phyloP scores from a whole-genome alignment of 2,888 invertebrate species.

The Epiblema foenella region DNA sequence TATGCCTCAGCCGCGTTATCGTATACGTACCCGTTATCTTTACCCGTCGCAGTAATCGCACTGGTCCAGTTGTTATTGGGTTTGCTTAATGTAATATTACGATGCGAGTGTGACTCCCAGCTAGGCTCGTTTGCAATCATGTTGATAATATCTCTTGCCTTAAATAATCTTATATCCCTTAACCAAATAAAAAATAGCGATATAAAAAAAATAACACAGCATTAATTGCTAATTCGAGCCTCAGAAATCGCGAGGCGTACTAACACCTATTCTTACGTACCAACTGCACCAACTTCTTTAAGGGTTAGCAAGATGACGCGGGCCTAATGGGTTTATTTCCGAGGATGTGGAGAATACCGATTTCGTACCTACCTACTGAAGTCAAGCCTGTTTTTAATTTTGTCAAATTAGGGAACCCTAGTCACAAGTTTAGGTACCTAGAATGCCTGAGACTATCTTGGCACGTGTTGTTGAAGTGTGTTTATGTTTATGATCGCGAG shows the following conservation, averaged over 20 bases:
- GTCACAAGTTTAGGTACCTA: conserved; percentile 17
- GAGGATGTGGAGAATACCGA: background rate
- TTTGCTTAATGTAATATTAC: conserved; percentile 35
- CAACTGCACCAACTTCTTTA: background rate
- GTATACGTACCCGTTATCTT: conserved; percentile 32
- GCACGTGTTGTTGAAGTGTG: conserved; percentile 42
- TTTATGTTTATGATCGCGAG: conserved; percentile 43
- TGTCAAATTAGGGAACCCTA: conserved; percentile 16
- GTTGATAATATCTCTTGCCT: background rate
- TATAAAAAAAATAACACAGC: background rate
- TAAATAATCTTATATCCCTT: background rate
- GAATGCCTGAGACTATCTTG: conserved; percentile 24
- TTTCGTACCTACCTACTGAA: background rate
- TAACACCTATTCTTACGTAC: no score
- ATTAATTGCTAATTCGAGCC: background rate
- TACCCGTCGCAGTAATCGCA: conserved; percentile 32
- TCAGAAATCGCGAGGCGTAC: background rate
- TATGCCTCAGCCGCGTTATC: conserved; percentile 40
- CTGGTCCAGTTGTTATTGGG: conserved; percentile 34
- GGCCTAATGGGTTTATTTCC: background rate
- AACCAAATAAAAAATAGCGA: background rate
- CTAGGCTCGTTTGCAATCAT: conserved; percentile 6
- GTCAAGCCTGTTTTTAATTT: background rate
- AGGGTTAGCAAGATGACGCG: background rate
- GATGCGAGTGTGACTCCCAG: background rate